Conservation (phyloP, 2,797 vertebrate genomes). For the Coccyzus lansbergi region DNA sequence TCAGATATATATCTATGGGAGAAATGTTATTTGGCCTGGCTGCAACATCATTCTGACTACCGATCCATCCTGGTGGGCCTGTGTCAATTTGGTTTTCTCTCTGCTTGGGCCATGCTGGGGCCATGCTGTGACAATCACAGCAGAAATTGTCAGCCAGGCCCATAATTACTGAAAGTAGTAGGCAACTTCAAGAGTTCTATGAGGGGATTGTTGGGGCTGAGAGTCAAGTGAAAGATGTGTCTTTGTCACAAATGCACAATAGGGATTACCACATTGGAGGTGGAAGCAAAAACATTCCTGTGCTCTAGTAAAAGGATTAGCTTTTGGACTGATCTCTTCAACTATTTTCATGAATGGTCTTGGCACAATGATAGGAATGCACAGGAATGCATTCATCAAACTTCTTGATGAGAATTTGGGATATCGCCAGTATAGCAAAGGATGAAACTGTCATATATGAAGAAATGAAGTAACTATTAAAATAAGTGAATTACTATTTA, state of each 20-base stretch:
- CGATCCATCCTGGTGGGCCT: neutral
- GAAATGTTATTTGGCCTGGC: neutral
- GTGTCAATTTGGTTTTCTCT: neutral
- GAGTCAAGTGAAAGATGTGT: neutral
- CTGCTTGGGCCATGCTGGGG: neutral
- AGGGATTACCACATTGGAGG: neutral
- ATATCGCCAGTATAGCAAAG: conserved; percentile 41
- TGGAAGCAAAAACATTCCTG: conserved; percentile 30
- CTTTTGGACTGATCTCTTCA: conserved; percentile 29
- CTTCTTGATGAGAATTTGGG: conserved; percentile 47
- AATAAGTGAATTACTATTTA: neutral
- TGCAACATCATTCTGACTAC: neutral
- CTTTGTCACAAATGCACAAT: conserved; percentile 3
- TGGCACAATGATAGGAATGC: conserved; percentile 39
- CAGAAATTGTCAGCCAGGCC: neutral
- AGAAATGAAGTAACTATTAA: neutral
- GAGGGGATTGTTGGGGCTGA: neutral
- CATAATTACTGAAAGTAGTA: neutral
- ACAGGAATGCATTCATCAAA: conserved; percentile 45
- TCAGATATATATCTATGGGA: neutral
- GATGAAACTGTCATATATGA: conserved; percentile 43
- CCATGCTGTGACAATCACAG: neutral
- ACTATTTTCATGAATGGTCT: conserved; percentile 52
- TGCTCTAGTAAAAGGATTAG: conserved; percentile 36
- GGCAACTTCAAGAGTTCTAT: neutral